Conservation (phyloP, 1,140 invertebrate species). For the Drosophila nebulosa region DNA sequence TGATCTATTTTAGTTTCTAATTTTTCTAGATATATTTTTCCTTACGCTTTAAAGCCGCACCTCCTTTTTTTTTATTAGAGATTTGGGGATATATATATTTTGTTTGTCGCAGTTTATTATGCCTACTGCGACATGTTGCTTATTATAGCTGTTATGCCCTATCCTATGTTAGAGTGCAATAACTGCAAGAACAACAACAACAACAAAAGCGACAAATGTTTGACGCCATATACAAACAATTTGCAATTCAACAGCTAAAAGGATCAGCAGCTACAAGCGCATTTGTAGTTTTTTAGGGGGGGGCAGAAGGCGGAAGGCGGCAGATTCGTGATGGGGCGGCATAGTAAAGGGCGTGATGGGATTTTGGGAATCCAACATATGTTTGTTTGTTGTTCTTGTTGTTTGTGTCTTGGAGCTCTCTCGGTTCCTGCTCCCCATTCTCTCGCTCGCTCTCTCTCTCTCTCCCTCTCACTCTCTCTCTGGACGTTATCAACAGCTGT, state of each 20-base stretch:
- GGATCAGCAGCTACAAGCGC: slow-evolving; percentile 76
- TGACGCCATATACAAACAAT: slow-evolving; percentile 73
- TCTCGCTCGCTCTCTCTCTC: too few species aligned
- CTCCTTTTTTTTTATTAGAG: too few species aligned
- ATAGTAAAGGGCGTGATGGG: slow-evolving; percentile 12
- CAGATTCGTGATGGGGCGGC: neutral
- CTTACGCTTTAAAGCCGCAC: too few species aligned
- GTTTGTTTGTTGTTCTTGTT: too few species aligned
- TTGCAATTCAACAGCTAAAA: slow-evolving; percentile 78
- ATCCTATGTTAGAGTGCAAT: neutral
- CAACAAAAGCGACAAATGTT: slow-evolving; percentile 51
- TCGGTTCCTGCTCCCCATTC: too few species aligned
- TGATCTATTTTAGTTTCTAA: too few species aligned
- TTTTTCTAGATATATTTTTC: too few species aligned
- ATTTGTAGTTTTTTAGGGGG: slow-evolving; percentile 35
- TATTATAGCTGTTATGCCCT: neutral
- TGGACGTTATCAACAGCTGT: slow-evolving; percentile 58
- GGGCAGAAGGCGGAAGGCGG: neutral
- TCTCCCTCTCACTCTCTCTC: too few species aligned
- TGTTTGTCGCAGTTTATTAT: too few species aligned
- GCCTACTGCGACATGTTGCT: neutral
- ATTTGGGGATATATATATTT: too few species aligned
- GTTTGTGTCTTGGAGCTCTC: slow-evolving; percentile 31
- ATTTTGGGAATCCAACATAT: slow-evolving; percentile 45
- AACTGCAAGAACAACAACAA: neutral